These are phyloP conservation scores for Saguinus midas DNA, from an alignment of 2,113 vertebrate species.

Conservation along the genomic window DNA sequence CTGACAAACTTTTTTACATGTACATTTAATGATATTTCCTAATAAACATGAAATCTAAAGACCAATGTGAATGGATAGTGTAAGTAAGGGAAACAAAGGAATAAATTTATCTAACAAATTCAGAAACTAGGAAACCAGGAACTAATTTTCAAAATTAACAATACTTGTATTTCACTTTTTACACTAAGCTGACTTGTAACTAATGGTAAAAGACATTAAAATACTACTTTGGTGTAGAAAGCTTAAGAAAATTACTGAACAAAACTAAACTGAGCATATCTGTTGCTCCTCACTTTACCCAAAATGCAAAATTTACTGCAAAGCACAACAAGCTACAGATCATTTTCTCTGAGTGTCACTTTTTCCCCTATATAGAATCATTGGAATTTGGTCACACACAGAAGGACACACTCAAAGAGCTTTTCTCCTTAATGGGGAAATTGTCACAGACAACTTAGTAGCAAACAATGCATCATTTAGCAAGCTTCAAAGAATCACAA, in stretches of 20 bases:
- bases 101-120: background rate
- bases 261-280: background rate
- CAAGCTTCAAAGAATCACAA: constrained; percentile 57
- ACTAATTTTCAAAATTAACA: background rate
- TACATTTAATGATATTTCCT: background rate
- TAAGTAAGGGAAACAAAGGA: background rate
- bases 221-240: background rate
- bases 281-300: background rate
- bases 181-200: background rate
- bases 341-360: constrained; percentile 19
- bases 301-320: background rate
- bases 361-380: background rate
- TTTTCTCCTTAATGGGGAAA: constrained; percentile 52
- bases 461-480: constrained; percentile 67
- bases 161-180: background rate
- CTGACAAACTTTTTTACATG: background rate
- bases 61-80: background rate
- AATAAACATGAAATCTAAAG: background rate
- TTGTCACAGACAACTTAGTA: constrained; percentile 63
- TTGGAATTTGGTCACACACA: constrained; percentile 26
- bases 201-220: background rate
- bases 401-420: constrained; percentile 45
- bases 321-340: background rate
- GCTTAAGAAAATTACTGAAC: constrained; percentile 12
- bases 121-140: background rate